These are phyloP conservation scores for Smutsia gigantea DNA, from an alignment of 2,797 vertebrate species.

Conservation along the genomic window DNA sequence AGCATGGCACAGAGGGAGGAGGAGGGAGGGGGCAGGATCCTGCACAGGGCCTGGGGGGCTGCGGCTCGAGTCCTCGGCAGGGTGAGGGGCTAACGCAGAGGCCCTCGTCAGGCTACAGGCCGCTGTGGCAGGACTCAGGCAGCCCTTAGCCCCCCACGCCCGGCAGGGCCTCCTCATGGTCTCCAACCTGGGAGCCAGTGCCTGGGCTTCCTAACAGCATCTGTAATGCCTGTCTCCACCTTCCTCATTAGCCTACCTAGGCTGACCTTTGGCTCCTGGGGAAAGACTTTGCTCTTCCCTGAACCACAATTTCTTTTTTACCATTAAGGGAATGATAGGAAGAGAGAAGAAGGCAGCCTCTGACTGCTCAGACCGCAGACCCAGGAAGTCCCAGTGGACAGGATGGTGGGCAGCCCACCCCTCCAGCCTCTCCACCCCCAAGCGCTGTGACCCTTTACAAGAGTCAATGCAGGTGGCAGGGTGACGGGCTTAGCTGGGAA, in stretches of 20 bases:
- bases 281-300: not conserved
- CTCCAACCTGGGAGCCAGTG: not conserved
- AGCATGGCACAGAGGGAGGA: rapidly evolving
- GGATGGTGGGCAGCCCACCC: rapidly evolving
- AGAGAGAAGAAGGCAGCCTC: not conserved
- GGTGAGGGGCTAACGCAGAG: not conserved
- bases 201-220: not conserved
- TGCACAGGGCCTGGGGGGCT: rapidly evolving
- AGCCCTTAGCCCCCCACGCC: not conserved
- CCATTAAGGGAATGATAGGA: not conserved
- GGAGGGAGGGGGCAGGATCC: rapidly evolving
- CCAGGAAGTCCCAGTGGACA: not conserved
- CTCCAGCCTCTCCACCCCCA: not conserved
- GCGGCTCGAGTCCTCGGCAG: not conserved
- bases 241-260: not conserved
- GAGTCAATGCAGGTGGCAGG: not conserved
- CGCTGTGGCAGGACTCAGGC: rapidly evolving
- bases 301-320: not conserved
- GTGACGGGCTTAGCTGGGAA: not conserved
- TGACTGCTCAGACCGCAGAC: not conserved
- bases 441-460: too few relatives aligned
- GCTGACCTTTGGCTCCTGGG: not conserved
- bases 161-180: not conserved
- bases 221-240: not conserved
- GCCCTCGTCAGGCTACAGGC: not conserved